Evolutionary conservation across 2,113 vertebrate species (phyloP), one percentile per base, ranked within the genome.

Genomic region (Tinamus guttatus): DNA sequence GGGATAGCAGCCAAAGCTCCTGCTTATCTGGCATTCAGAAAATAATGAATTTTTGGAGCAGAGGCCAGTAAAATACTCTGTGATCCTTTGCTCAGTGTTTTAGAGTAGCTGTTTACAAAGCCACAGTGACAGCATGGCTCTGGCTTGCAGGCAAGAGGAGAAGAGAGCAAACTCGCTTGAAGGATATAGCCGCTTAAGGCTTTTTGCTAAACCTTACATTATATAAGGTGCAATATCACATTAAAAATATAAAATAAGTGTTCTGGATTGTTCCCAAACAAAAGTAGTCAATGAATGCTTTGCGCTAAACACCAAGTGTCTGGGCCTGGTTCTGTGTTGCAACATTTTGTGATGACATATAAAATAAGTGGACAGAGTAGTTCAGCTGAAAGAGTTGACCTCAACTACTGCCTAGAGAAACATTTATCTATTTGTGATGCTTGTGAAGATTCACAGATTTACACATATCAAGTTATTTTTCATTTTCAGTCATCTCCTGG

Each of bases 1-100:
- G 71, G 93, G 90, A 85, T 13, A 70, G 94, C 68, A 95, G 81
- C 90, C 90, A 97, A 92, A 45, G 63, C 69, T 85, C 47, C 85
- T 38, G 87, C 87, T 83, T 92, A 68, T 71, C 76, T 90, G 93
- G 76, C 22, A 21, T 4, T 87, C 79, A 85, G 75, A 90, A 96
- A 63, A 93, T 38, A 92, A 89, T 87, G 87, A 69, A 54, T 81
- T 95, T 86, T 71, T 94, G 81, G 73, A 87, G 54, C 47, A 64
- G 67, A 87, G 65, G 78, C 36, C 43, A 77, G n/a, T 3, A 51
- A 51, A 81, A 95, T 93, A 54, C 52, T 76, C 51, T 87, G 16
- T 78, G 79, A 85, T 96, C 89, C 51, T 94, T 87, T 90, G 68
- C 78, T 79, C 3, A 0, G 52, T 58, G 59, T 49, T 81, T 87